Percentiles rank a stretch among this genome's conserved stretches.
Conservation (phyloP, 2,888 invertebrate genomes). For the Molorchus minor region DNA sequence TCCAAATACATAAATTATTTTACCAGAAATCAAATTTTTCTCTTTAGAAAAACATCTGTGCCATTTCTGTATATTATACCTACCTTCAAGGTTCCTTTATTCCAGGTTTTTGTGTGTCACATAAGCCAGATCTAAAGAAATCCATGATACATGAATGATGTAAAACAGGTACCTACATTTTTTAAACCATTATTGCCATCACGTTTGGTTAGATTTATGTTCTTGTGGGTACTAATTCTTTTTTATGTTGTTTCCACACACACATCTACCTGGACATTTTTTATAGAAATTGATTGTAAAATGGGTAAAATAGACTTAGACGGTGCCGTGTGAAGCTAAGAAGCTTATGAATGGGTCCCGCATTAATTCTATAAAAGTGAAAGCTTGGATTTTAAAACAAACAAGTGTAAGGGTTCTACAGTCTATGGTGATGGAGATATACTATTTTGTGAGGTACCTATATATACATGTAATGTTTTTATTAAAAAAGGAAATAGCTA, state of each 20-base stretch:
- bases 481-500: too few relatives aligned
- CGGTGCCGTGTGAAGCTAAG: conserved; percentile 13
- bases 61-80: not conserved
- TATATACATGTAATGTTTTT: not conserved
- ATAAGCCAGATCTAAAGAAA: not conserved
- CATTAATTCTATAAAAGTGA: not conserved
- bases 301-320: conserved; percentile 7
- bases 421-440: too few relatives aligned
- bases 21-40: too few relatives aligned
- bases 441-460: too few relatives aligned
- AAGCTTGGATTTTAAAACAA: too few relatives aligned
- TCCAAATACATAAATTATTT: too few relatives aligned
- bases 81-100: not conserved
- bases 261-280: conserved; percentile 15
- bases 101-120: conserved; percentile 10
- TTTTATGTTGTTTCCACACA: conserved; percentile 10
- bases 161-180: conserved; percentile 24
- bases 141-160: conserved; percentile 15
- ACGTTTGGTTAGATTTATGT: conserved; percentile 23
- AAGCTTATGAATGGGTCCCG: not conserved
- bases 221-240: conserved; percentile 12
- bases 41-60: conserved; percentile 20
- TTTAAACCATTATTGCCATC: conserved; percentile 22
- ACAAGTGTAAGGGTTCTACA: too few relatives aligned
- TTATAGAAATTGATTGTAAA: conserved; percentile 11